Evolutionary conservation across 2,888 invertebrate genomes (phyloP).

Genomic region (Myathropa florea): DNA sequence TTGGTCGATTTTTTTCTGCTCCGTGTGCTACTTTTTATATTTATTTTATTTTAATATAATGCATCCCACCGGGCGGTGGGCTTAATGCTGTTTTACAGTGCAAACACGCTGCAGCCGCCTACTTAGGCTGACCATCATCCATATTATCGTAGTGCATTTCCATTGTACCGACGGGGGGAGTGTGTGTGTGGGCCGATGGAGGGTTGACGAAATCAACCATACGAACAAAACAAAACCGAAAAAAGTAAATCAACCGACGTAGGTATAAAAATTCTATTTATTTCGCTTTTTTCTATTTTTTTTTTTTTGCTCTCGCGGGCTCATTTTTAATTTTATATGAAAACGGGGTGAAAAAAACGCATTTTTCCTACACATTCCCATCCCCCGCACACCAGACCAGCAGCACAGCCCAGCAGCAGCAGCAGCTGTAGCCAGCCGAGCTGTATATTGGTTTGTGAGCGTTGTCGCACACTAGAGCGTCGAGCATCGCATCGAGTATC

Average conservation of each 20-base stretch:
- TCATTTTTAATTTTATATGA: conserved; percentile 69
- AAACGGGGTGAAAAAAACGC: conserved; percentile 63
- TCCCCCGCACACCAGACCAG: not conserved
- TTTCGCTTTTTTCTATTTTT: conserved; percentile 22
- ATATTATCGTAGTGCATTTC: conserved; percentile 68
- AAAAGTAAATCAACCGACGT: conserved; percentile 59
- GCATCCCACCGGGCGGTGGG: conserved; percentile 73
- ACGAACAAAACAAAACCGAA: conserved; percentile 25
- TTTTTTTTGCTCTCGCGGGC: conserved; percentile 40
- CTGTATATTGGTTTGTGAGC: not conserved
- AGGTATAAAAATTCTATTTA: conserved; percentile 70
- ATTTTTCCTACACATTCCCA: conserved; percentile 65
- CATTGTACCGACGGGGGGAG: conserved; percentile 31
- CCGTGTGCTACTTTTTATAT: conserved; percentile 68
- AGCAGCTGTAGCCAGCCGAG: not conserved
- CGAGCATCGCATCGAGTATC: not conserved
- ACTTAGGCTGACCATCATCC: conserved; percentile 69
- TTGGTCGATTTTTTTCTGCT: conserved; percentile 64
- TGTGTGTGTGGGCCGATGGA: conserved; percentile 38
- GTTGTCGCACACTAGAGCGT: conserved; percentile 24
- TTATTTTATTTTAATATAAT: conserved; percentile 73
- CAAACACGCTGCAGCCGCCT: conserved; percentile 67
- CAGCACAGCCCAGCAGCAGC: not conserved
- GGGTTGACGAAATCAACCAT: conserved; percentile 51
- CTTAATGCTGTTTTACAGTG: conserved; percentile 68